phyloP scores from a whole-genome alignment of 2,888 invertebrate genomes.

The Parnassius smintheus region DNA sequence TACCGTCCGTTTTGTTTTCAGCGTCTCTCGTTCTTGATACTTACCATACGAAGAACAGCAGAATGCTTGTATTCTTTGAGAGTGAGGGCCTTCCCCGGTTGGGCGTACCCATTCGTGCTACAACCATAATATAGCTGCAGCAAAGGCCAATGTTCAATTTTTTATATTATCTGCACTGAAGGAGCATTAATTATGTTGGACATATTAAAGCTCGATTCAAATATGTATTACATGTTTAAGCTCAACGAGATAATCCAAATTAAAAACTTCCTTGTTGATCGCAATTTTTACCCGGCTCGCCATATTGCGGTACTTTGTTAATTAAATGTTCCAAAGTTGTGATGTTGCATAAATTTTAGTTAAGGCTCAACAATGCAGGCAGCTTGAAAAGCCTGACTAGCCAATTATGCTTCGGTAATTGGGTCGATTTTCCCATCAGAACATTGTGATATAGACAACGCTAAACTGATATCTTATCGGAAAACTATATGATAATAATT shows the following conservation, averaged over 20 bases:
- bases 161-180: no score
- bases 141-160: no score
- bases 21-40: no score
- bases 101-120: no score
- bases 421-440: conserved; percentile 37
- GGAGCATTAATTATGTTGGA: neutral
- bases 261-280: conserved; percentile 19
- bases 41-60: no score
- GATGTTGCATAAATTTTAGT: conserved; percentile 32
- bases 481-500: no score
- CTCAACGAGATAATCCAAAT: conserved; percentile 17
- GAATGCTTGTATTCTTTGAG: no score
- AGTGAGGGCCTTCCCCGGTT: no score
- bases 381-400: conserved; percentile 31
- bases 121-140: no score
- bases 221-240: conserved; percentile 11
- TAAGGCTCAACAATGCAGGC: conserved; percentile 33
- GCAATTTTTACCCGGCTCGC: conserved; percentile 15
- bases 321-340: conserved; percentile 28
- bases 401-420: conserved; percentile 35
- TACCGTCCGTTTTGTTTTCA: no score
- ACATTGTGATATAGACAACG: conserved; percentile 7
- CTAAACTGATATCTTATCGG: conserved; percentile 20
- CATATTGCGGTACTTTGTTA: conserved; percentile 25
- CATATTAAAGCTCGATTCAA: neutral